These are phyloP conservation scores for Caretta caretta DNA, from an alignment of 2,113 vertebrate species.

Conservation along the genomic window DNA sequence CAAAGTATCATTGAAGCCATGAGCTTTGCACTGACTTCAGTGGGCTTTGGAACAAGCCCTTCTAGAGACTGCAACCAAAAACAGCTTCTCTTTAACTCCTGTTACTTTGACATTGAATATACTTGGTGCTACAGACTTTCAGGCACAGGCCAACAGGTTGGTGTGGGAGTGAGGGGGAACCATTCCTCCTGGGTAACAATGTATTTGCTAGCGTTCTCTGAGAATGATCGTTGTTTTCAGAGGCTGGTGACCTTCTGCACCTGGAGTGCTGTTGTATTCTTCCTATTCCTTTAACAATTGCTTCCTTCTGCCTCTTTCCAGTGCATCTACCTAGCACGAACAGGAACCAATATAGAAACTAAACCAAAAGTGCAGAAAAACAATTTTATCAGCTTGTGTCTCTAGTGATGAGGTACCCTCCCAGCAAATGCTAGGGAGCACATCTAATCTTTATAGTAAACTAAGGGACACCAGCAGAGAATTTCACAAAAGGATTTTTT, in stretches of 20 bases:
- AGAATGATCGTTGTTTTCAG: not conserved
- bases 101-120: not conserved
- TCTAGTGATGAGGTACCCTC: not conserved
- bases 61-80: not conserved
- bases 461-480: not conserved
- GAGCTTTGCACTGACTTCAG: not conserved
- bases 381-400: not conserved
- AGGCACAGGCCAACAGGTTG: not conserved
- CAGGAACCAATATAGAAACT: not conserved
- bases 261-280: not conserved
- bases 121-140: not conserved
- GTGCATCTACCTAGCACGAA: not conserved
- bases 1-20: not conserved
- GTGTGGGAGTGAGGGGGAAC: not conserved
- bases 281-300: not conserved
- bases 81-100: not conserved
- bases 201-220: not conserved
- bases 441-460: not conserved
- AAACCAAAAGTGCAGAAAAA: not conserved
- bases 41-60: rapidly evolving
- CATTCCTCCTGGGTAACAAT: not conserved
- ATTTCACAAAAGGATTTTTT: not conserved
- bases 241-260: not conserved
- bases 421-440: not conserved
- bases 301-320: not conserved